Conservation (phyloP, 2,888 invertebrate species). For the Caenorhabditis imperialis region DNA sequence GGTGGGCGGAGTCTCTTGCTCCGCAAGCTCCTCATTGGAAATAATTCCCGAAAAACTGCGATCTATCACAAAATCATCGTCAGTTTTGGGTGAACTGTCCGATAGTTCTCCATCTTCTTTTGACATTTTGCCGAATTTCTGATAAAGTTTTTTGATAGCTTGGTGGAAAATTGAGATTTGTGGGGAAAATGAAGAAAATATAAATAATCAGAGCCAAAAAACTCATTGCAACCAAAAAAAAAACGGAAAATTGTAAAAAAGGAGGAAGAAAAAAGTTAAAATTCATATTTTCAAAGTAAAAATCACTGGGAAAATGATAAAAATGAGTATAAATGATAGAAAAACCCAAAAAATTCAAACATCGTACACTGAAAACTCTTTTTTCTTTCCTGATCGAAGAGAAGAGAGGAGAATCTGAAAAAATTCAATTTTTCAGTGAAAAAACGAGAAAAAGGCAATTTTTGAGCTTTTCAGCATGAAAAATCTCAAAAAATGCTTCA, state of each 20-base stretch:
- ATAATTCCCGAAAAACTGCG: slow-evolving; percentile 10
- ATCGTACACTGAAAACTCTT: background rate
- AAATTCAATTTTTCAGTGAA: too few relatives aligned
- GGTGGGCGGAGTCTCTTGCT: background rate
- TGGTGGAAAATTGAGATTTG: background rate
- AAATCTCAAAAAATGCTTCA: too few relatives aligned
- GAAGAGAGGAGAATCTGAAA: slow-evolving; percentile 13
- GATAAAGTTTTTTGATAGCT: too few relatives aligned
- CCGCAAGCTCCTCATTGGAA: slow-evolving; percentile 14
- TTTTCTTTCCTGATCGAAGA: background rate
- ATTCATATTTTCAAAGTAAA: background rate
- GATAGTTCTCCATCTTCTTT: slow-evolving; percentile 44
- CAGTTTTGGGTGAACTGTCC: slow-evolving; percentile 17
- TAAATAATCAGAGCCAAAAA: background rate
- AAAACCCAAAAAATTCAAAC: too few relatives aligned
- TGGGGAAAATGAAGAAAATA: background rate
- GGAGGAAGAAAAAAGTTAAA: background rate
- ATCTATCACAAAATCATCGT: slow-evolving; percentile 36
- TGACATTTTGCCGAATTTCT: slow-evolving; percentile 18
- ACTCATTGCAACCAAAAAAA: too few relatives aligned
- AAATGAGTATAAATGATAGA: too few relatives aligned
- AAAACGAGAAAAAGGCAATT: too few relatives aligned
- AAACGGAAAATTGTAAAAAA: too few relatives aligned
- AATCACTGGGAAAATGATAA: too few relatives aligned
- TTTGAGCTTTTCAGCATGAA: too few relatives aligned